Conservation (phyloP, 2,888 invertebrate genomes). For the Eueremaeus valkanovi region DNA sequence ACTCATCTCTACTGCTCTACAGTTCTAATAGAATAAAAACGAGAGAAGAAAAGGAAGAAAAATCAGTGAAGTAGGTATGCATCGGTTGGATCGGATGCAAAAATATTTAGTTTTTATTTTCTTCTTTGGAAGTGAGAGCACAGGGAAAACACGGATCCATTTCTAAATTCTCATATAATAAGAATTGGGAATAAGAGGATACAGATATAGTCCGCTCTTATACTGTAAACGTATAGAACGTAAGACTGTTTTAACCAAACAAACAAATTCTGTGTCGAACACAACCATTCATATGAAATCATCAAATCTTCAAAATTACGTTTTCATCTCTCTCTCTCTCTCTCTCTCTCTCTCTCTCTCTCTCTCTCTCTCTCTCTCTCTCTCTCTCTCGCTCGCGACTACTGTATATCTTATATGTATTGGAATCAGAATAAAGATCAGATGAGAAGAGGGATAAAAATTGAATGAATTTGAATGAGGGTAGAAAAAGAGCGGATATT, state of each 20-base stretch:
- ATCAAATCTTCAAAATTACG: background rate
- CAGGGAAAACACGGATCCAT: conserved; percentile 9
- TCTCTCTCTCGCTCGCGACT: no score
- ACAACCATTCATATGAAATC: background rate
- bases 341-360: no score
- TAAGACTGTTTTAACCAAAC: conserved; percentile 18
- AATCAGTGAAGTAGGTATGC: background rate
- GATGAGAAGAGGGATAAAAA: background rate
- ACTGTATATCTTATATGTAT: no score
- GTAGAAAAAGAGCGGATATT: background rate
- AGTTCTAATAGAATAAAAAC: background rate
- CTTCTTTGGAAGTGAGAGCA: background rate
- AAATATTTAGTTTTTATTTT: background rate
- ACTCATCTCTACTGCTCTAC: background rate
- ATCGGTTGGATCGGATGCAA: background rate
- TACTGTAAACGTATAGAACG: no score
- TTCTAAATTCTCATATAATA: conserved; percentile 26
- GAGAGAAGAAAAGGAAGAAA: background rate
- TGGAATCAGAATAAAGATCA: no score
- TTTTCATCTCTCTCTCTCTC: background rate
- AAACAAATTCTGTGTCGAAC: conserved; percentile 10
- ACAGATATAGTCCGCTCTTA: background rate
- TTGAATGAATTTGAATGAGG: background rate
- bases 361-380: no score
- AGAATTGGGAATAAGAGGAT: conserved; percentile 27